Base-by-base conservation (phyloP, 1,140 invertebrate species). In the Cyclargus thomasi region DNA sequence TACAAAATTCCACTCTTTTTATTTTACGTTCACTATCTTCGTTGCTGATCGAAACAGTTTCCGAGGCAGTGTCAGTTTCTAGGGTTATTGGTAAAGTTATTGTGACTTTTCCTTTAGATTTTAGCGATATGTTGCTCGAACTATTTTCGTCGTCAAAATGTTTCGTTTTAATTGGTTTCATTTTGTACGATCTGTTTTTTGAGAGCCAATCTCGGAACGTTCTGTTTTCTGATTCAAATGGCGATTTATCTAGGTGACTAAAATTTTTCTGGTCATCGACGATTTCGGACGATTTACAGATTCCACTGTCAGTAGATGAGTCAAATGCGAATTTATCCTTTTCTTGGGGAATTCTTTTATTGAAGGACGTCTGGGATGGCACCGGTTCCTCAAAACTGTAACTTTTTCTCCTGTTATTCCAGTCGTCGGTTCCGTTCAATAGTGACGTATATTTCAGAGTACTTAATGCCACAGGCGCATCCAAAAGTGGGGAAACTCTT, bases 1-100 rank as follows among this genome's bases (percentile, higher is more conserved):
- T 96, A 80, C 95, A 95, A 83, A 97, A 97, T 75, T 95, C 95
- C 0, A 97, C 95, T 86, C 93, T 95, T 82, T 96, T 96, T 16
- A 91, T 82, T 88, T 90, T 93, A 71, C 90, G 87, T 29, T 91
- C 88, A 64, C 66, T 77, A 18, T 88, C 85, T 35, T 86, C 83
- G 67, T 21, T 73, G 18, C 23, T n/a, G 23, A 68, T 65, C 73
- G 53, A 22, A 10, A 64, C 57, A n/a, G 39, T 1, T 22, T 59
- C 71, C 77, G 53, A 76, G 53, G 63, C 70, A 65, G 74, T 71
- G 21, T 85, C 80, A 63, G 67, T 69, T 78, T 83, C 80, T 55
- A 85, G 70, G 20, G 83, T 85, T 6, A 84, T 78, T 17, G 90
- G 91, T 70, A 92, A 83, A 67, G 88, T 92, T 72, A 90, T 90